A percentile compares a stretch with the other conserved stretches of the same genome.
phyloP scores from a whole-genome alignment of 1,140 invertebrate genomes.

The Drosophila lacteicornis region DNA sequence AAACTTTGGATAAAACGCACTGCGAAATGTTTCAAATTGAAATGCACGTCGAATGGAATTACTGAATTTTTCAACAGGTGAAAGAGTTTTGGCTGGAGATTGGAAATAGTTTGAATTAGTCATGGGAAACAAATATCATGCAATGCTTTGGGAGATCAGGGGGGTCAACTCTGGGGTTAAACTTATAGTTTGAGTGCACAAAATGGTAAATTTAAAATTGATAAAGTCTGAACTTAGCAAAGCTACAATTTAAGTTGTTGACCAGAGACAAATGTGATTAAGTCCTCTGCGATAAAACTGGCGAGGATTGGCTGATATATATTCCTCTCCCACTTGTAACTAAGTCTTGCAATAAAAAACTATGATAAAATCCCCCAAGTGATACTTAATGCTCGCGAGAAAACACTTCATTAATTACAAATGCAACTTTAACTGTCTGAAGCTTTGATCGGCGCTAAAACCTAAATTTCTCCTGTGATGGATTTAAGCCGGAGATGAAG shows the following conservation, averaged over 20 bases:
- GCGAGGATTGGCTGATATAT: too few species aligned
- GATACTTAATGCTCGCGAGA: neutral
- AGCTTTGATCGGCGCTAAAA: neutral
- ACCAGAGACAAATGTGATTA: too few species aligned
- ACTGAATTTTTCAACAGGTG: slow-evolving; percentile 60
- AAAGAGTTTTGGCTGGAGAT: slow-evolving; percentile 58
- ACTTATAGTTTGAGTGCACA: neutral
- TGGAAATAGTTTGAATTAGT: slow-evolving; percentile 39
- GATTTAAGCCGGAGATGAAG: neutral
- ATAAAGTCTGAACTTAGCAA: too few species aligned
- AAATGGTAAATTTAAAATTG: neutral
- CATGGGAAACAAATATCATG: slow-evolving; percentile 25
- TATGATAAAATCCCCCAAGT: neutral
- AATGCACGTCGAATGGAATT: slow-evolving; percentile 63
- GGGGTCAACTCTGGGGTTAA: neutral
- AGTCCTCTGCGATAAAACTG: too few species aligned
- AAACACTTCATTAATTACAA: neutral
- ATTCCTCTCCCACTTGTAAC: neutral
- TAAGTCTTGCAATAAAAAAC: neutral
- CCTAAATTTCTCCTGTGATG: slow-evolving; percentile 16
- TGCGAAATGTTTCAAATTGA: slow-evolving; percentile 74
- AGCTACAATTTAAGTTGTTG: too few species aligned
- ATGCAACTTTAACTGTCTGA: neutral
- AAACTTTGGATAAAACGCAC: slow-evolving; percentile 57
- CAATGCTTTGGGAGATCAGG: neutral